Percentiles rank a stretch among this genome's conserved stretches.
Conservation (phyloP, 2,797 vertebrate species). For the Delichon dasypus region DNA sequence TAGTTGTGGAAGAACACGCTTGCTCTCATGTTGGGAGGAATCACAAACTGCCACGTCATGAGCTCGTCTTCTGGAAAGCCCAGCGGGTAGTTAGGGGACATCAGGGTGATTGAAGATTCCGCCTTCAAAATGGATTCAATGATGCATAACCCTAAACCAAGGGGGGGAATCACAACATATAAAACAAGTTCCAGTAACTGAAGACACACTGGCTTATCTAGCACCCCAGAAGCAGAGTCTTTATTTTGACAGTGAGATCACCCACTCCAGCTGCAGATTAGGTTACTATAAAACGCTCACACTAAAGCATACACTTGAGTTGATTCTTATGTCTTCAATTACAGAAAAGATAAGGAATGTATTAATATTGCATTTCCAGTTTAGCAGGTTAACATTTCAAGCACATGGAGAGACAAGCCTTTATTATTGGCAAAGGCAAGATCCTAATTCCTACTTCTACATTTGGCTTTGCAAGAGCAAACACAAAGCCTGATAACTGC, state of each 20-base stretch:
- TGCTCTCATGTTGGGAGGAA: conserved; percentile 86
- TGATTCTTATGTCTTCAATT: not conserved
- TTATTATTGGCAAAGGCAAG: not conserved
- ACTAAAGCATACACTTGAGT: not conserved
- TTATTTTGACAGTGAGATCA: not conserved
- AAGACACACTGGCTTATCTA: not conserved
- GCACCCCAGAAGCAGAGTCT: not conserved
- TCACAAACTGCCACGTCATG: conserved; percentile 86
- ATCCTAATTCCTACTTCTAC: not conserved
- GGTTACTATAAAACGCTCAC: not conserved
- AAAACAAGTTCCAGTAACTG: not conserved
- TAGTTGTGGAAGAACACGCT: conserved; percentile 76
- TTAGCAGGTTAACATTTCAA: not conserved
- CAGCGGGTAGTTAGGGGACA: conserved; percentile 83
- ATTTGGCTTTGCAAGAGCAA: not conserved
- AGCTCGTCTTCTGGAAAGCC: conserved; percentile 81
- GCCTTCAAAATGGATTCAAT: conserved; percentile 81
- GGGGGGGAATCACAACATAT: not conserved
- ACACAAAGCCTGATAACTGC: not conserved
- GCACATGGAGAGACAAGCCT: not conserved
- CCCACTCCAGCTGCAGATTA: not conserved
- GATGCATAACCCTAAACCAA: conserved; percentile 76
- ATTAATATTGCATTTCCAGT: not conserved
- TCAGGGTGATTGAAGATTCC: conserved; percentile 78
- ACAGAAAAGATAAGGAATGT: not conserved